phyloP scores from a whole-genome alignment of 2,797 vertebrate genomes.

The Limosa lapponica region DNA sequence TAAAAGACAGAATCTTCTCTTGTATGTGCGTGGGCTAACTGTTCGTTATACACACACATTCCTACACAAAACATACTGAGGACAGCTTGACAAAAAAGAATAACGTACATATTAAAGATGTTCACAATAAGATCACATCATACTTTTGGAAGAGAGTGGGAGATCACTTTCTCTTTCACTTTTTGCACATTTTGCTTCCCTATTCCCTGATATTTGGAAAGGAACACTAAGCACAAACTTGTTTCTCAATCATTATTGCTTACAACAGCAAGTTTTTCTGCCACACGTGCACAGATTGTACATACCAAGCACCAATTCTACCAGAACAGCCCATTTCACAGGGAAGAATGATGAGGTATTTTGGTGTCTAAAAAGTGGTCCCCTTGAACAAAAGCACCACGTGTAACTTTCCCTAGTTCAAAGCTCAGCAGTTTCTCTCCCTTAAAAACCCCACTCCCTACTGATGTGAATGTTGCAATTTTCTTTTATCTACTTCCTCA shows the following conservation, averaged over 20 bases:
- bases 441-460: constrained; percentile 49
- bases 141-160: background rate
- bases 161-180: background rate
- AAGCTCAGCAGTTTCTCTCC: constrained; percentile 72
- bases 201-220: background rate
- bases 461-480: constrained; percentile 68
- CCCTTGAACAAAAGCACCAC: constrained; percentile 64
- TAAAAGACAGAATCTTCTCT: background rate
- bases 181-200: background rate
- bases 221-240: background rate
- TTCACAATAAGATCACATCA: background rate
- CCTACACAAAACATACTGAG: background rate
- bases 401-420: constrained; percentile 72
- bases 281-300: background rate
- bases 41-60: background rate
- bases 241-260: background rate
- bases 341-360: constrained; percentile 42
- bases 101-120: background rate
- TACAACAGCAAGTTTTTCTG: background rate
- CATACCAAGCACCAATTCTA: background rate
- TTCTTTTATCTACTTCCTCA: constrained; percentile 77
- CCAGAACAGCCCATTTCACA: constrained; percentile 26
- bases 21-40: background rate
- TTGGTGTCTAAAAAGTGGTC: constrained; percentile 46
- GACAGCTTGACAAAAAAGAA: background rate